Conservation (phyloP, 2,113 vertebrate species). For the Bolborhynchus lineola region DNA sequence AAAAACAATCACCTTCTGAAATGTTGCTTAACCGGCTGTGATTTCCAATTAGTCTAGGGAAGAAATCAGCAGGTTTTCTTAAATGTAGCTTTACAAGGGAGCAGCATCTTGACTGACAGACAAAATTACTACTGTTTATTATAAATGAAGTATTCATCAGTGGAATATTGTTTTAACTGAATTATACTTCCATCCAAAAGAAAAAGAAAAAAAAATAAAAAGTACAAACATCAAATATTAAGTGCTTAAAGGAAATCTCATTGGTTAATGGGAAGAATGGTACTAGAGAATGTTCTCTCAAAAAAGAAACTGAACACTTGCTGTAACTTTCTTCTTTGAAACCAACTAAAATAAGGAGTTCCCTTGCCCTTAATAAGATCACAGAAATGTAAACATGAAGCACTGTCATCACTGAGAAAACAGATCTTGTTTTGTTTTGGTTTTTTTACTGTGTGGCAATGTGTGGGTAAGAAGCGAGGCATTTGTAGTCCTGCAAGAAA, state of each 20-base stretch:
- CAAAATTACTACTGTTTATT: conserved; percentile 9
- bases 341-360: neutral
- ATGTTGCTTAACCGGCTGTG: neutral
- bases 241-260: neutral
- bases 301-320: neutral
- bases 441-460: neutral
- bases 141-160: conserved; percentile 19
- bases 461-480: accelerated
- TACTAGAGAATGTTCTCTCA: neutral
- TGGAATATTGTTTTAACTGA: conserved; percentile 18
- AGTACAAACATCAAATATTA: neutral
- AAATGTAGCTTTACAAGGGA: neutral
- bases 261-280: neutral
- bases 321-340: neutral
- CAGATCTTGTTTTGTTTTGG: neutral
- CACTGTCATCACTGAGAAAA: neutral
- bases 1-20: neutral
- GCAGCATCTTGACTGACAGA: conserved; percentile 2
- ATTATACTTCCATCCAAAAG: neutral
- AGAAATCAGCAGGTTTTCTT: neutral
- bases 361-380: neutral
- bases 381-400: neutral
- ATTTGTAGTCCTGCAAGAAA: neutral
- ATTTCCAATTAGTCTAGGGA: conserved; percentile 16
- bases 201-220: neutral